Evolutionary conservation across 2,888 invertebrate species (phyloP), one percentile per base, ranked within the genome.

Genomic region (Caenorhabditis sp.): DNA sequence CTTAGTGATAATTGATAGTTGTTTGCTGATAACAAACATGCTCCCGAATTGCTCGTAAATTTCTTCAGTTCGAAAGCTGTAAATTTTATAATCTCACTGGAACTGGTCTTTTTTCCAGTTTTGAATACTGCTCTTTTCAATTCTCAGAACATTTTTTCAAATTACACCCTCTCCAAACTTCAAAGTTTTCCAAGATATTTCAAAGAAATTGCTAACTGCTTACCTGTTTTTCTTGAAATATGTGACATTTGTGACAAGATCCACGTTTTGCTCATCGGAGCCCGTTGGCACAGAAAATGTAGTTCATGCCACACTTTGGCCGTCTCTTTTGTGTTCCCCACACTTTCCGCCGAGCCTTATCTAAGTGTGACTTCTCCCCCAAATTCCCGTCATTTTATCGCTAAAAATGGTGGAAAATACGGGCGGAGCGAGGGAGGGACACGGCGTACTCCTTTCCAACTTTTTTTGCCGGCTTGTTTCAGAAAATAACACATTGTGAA

Each of bases 291-390:
- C 47, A 47, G 47, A 47, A 47, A 47, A 18, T 47, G 47, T 47
- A 47, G 47, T 20, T 47, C 47, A 11, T 9, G 47, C 18, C 47
- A 47, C 47, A 47, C 11, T 47, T 11, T 47, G 47, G 47, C 18
- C n/a, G n/a, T n/a, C 2, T 18, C 8, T 32, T 35, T 18, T 18
- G 56, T 56, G 56, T 56, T 56, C 56, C 5, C 56, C 56, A 32
- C 56, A 15, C 35, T 32, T 20, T 56, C 32, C 32, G 24, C 11
- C 50, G 50, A 6, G 1, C 55, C 32, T 32, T 56, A 56, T 56
- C 56, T 13, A 15, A 35, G 11, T 56, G 56, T 56, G 56, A 56
- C 56, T 56, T 56, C 56, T 35, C 18, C 18, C 4, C 47, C 18
- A 20, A 47, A 40, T 20, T 44, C 37, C 37, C 60, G 37, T 60